Base-by-base conservation (phyloP, 2,888 invertebrate genomes). In the Barypeithes pellucidus region DNA sequence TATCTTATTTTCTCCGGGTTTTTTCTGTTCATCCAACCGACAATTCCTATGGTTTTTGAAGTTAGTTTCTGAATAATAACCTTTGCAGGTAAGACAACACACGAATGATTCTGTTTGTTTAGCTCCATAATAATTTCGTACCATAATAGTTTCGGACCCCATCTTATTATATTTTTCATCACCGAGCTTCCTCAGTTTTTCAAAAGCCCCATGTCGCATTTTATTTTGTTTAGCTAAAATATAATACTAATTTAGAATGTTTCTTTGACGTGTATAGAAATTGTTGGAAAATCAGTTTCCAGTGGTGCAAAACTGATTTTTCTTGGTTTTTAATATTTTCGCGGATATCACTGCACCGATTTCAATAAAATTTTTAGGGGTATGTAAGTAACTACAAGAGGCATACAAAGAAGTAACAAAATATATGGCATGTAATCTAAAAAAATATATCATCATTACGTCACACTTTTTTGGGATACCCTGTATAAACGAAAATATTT, bases 111-210 rank as follows among this genome's bases (percentile, higher is more conserved):
- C 20, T 20, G 11, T 9, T 20, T 47, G 9, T 20, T 20, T 18
- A 1, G 20, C 9, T 12, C 47, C 47, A 45, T 18, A 45, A 16
- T 45, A 45, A 12, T 47, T 20, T 36, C 59, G 14, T 20, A 59
- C 39, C 14, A 12, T 4, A 18, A 59, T 59, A 33, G 57, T 33
- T n/a, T 57, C 33, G 11, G 33, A 33, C 20, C 14, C 36, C 12
- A 16, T 39, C 16, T 18, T 36, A 36, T 59, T 59, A 39, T 59
- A 59, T 18, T 18, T 39, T 8, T 59, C 59, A 39, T 59, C 59
- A 16, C 59, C 59, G 11, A 39, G 8, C 12, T 59, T 59, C 12
- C 33, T 39, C 2, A 59, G n/a, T 39, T 59, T 59, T 18, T 33
- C 39, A 59, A 59, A 59, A 18, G 59, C 59, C n/a, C 59, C 12